These are phyloP conservation scores for Phoenoteleia sp. DNA, from an alignment of 2,888 invertebrate genomes.

Conservation along the genomic window DNA sequence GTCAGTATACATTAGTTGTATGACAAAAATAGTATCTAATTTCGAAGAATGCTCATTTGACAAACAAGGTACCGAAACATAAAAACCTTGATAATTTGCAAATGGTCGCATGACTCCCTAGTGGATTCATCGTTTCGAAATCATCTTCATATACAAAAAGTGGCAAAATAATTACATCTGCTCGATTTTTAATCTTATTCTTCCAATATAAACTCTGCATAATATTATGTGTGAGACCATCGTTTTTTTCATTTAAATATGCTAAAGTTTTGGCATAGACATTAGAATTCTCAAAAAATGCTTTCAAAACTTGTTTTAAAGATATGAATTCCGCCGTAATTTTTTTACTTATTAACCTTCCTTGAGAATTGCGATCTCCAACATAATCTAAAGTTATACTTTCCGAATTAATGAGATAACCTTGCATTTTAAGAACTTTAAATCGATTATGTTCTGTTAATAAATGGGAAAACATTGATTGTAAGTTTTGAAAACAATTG, in stretches of 20 bases:
- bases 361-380: slow-evolving; percentile 9
- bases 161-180: slow-evolving; percentile 4
- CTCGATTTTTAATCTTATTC: too few relatives aligned
- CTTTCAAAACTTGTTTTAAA: background rate
- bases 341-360: slow-evolving; percentile 11
- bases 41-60: background rate
- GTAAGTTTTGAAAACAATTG: slow-evolving; percentile 2
- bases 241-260: background rate
- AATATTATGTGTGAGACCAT: slow-evolving; percentile 6
- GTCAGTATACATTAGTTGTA: slow-evolving; percentile 13
- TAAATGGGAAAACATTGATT: slow-evolving; percentile 25
- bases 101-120: slow-evolving; percentile 8
- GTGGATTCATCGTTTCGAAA: slow-evolving; percentile 9
- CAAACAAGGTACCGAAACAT: slow-evolving; percentile 8
- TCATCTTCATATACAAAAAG: slow-evolving; percentile 13
- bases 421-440: slow-evolving; percentile 18
- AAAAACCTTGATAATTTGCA: background rate
- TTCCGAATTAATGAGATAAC: slow-evolving; percentile 39
- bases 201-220: too few relatives aligned
- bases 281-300: background rate
- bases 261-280: slow-evolving; percentile 6
- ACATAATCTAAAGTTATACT: slow-evolving; percentile 28
- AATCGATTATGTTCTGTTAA: slow-evolving; percentile 43
- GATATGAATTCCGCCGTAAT: slow-evolving; percentile 11
- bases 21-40: slow-evolving; percentile 10